Evolutionary conservation across 1,140 invertebrate species (phyloP).

Genomic region (Listronotus oregonensis): DNA sequence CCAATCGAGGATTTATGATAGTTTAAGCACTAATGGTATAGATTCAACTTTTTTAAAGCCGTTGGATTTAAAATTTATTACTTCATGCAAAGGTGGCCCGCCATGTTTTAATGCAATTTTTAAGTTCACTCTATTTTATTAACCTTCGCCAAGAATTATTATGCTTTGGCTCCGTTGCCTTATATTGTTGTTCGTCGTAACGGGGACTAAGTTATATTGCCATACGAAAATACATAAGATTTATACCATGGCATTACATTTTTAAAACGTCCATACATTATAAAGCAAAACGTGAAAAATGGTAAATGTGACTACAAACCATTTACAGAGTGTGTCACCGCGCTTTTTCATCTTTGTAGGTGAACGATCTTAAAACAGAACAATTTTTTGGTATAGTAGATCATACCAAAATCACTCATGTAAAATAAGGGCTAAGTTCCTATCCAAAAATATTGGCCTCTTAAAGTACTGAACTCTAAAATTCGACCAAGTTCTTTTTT

Average conservation of each 20-base stretch:
- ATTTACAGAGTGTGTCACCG: constrained; percentile 14
- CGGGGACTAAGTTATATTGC: constrained; percentile 19
- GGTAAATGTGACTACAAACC: constrained; percentile 2
- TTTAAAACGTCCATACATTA: constrained; percentile 20
- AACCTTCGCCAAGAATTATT: constrained; percentile 37
- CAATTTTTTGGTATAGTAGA: too few species aligned
- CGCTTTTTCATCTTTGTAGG: not conserved
- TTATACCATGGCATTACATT: constrained; percentile 20
- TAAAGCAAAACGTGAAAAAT: constrained; percentile 19
- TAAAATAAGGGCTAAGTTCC: too few species aligned
- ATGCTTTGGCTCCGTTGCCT: constrained; percentile 24
- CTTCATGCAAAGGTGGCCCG: constrained; percentile 43
- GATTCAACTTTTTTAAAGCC: constrained; percentile 47
- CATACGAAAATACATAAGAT: constrained; percentile 25
- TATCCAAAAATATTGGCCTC: too few species aligned
- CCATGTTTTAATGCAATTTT: constrained; percentile 47
- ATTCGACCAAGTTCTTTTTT: too few species aligned
- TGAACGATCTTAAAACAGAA: too few species aligned
- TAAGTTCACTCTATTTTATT: constrained; percentile 49
- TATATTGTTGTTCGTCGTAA: constrained; percentile 20
- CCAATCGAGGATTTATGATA: constrained; percentile 53
- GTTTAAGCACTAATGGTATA: constrained; percentile 52
- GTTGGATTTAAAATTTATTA: constrained; percentile 50
- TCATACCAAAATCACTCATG: too few species aligned
- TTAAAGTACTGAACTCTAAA: too few species aligned